Evolutionary conservation across 1,140 invertebrate genomes (phyloP), one percentile per base, ranked within the genome.

Genomic region (Trichoplusia ni): DNA sequence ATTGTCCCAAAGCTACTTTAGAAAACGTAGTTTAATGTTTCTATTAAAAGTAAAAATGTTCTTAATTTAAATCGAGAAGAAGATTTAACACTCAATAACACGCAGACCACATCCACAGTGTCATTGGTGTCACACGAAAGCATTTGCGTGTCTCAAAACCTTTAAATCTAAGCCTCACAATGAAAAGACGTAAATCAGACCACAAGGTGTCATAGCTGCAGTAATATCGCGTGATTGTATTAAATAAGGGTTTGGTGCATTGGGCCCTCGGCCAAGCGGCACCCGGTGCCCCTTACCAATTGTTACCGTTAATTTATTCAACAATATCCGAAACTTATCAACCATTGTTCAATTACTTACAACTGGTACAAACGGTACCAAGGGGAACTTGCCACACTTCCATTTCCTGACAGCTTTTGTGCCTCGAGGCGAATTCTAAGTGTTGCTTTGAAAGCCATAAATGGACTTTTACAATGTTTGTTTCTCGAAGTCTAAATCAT

Each of bases 291-390:
- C 73, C 40, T 60, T 67, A 64, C 71, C 73, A 31, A 74, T 49
- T 81, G 81, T 80, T 80, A 82, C 81, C 79, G 79, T 79, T 82
- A 83, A 84, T 76, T 80, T 73, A 69, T 66, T 73, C 51, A 13
- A 67, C 61, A 31, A 51, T 72, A 76, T 75, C 69, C 71, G 62
- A 71, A 71, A 71, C 69, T 64, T 60, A 71, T 71, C 64, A 67
- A 61, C 59, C 23, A 27, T 67, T 58, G 56, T 58, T 58, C 38
- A 58, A 54, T 63, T 67, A 56, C 44, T 13, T 37, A 19, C 44
- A 31, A 44, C 31, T 29, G 62, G 71, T 59, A 62, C 60, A 49
- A 51, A 35, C 49, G 40, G 67, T 73, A 64, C 71, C 63, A 66
- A 47, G 33, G 23, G 53, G 18, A 40, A 16, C 14, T 37, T 42